Base-by-base conservation (phyloP, 35 echinoderm and acorn worm species). In the Ophiothrix spiculata region DNA sequence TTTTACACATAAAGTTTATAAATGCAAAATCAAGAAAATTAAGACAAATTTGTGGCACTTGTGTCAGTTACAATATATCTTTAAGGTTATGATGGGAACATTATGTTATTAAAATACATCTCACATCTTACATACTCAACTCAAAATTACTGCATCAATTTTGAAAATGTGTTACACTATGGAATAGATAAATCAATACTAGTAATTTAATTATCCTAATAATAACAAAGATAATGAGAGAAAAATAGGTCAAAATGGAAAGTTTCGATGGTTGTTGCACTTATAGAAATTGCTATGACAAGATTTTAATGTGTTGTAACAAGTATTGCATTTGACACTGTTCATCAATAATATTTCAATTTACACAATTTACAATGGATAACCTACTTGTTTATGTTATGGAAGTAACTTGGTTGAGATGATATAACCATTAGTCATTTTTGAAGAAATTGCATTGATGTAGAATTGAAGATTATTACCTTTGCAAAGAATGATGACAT, bases 321-420 rank as follows among this genome's bases (percentile, higher is more conserved):
- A 28, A 12, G 60, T 4, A 69, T 69, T 25, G 17, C 17, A 69
- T 69, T 15, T 69, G 60, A 69, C 60, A n/a, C 60, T 28, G 29
- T n/a, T 69, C 29, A 25, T n/a, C 60, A 69, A 69, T 69, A 69
- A 69, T 69, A 69, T 69, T 69, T 69, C 60, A 69, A 69, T 69
- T 69, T 69, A 28, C 23, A 2, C 17, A 69, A 15, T 69, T 69
- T 69, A 28, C 23, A 2, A 69, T 25, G 3, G 60, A 69, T 69
- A 10, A n/a, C 1, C 10, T 25, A 69, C 23, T n/a, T 69, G 60
- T 69, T 15, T 69, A 28, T 69, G 3, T 69, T 69, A 12, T 69
- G 60, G 29, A 69, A 69, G 60, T 69, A 69, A 69, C 60, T 25
- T 54, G 8, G 21, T 54, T 54, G 21, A 54, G 8, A 28, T 69